Conservation (phyloP, 64 coral and sea anemone genomes). For the Dendronephthya gigantea region DNA sequence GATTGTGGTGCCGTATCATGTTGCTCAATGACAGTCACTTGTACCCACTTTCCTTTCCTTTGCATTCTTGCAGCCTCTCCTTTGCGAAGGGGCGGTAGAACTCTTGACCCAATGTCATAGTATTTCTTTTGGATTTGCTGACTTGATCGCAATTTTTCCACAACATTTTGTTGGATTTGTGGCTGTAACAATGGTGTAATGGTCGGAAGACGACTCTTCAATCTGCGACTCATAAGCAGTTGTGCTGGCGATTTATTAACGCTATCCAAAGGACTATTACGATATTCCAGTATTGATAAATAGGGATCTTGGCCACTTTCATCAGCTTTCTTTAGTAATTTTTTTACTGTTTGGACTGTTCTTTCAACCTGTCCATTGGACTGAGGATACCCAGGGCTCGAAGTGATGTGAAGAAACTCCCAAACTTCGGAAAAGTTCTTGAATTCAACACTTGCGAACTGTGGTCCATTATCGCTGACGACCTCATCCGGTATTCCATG, state of each 20-base stretch:
- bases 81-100: background rate
- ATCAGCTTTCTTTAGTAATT: background rate
- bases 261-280: background rate
- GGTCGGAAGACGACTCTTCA: background rate
- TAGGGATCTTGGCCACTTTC: background rate
- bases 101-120: background rate
- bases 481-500: constrained; percentile 36
- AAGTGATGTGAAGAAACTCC: background rate
- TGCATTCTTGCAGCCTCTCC: background rate
- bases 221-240: background rate
- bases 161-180: background rate
- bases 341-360: background rate
- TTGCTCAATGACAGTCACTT: background rate
- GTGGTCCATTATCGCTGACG: constrained; percentile 30
- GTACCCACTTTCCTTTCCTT: background rate
- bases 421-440: background rate
- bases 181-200: background rate
- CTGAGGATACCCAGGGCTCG: background rate
- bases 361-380: background rate
- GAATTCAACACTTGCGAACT: constrained; percentile 5
- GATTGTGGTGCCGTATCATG: background rate
- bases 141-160: background rate
- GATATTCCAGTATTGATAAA: background rate
- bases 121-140: background rate
- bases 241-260: background rate